Evolutionary conservation across 2,797 vertebrate genomes (phyloP), one percentile per base, ranked within the genome.

Genomic region (Ciconia nigra): DNA sequence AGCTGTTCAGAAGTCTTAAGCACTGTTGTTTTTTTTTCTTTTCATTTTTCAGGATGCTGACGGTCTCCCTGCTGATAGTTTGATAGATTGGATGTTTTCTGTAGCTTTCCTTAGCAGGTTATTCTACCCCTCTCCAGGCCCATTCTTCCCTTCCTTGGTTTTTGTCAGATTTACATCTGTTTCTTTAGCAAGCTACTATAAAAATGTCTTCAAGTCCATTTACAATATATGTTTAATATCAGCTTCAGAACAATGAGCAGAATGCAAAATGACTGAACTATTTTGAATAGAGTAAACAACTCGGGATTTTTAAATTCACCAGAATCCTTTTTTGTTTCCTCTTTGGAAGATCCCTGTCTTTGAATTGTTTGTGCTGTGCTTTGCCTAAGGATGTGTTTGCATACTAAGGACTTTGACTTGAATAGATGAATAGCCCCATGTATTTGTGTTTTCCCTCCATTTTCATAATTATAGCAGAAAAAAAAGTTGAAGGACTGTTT

Each of bases 141-240:
- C 28, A 85, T 72, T 94, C 54, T 90, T 89, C 54, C n/a, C n/a
- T 95, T 31, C 47, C 58, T 82, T 91, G 41, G 61, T 87, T 95
- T 92, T 90, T 94, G 88, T 87, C 59, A 95, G 83, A 95, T 95
- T 95, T 96, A 88, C 90, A 83, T 95, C 85, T 77, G 59, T 89
- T 97, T 86, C 29, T 76, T 82, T 83, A 77, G 59, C 44, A 67
- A 77, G 84, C 41, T 49, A 7, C 67, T 67, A 66, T 76, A 90
- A 87, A 89, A 61, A 59, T 72, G 63, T 83, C 74, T 93, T 93
- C 46, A 80, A 93, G 52, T 81, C 67, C 62, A 52, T 76, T 93
- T 91, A 87, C 29, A 89, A 47, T 29, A 17, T 57, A 28, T 67
- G 65, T 55, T 72, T 88, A 89, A 87, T 46, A 82, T 46, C 49